Conservation (phyloP, 2,113 vertebrate genomes). For the Oryzias javanicus region DNA sequence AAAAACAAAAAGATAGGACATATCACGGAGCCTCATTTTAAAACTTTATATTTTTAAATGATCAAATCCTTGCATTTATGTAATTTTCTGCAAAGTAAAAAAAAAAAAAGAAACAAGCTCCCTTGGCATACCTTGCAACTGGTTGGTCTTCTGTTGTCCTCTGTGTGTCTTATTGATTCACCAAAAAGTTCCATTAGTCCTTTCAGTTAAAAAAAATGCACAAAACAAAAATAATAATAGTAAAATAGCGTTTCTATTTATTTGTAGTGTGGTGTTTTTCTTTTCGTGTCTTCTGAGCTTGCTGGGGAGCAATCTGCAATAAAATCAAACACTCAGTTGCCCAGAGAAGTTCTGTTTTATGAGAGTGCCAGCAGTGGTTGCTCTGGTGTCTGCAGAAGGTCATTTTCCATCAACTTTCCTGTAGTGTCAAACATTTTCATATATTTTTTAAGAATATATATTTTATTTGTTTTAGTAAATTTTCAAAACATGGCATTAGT, state of each 20-base stretch:
- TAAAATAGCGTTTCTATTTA: background rate
- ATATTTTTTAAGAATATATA: background rate
- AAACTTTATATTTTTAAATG: background rate
- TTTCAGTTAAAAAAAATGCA: background rate
- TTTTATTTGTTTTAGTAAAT: too few relatives aligned
- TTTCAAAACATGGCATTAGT: too few relatives aligned
- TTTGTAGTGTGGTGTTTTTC: background rate
- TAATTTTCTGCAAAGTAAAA: background rate
- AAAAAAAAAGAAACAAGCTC: too few relatives aligned
- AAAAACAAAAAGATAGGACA: background rate
- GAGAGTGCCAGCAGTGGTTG: slow-evolving; percentile 56
- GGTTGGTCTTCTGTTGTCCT: slow-evolving; percentile 55
- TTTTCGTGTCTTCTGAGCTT: slow-evolving; percentile 27
- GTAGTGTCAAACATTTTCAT: background rate
- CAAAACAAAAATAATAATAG: background rate
- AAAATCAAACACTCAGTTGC: slow-evolving; percentile 46
- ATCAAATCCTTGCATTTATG: background rate
- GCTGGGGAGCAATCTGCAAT: slow-evolving; percentile 50
- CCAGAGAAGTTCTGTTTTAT: slow-evolving; percentile 48
- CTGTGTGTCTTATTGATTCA: slow-evolving; percentile 41
- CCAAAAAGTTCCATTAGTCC: slow-evolving; percentile 49
- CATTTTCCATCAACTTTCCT: background rate
- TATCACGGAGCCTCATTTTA: background rate
- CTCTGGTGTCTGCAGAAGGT: slow-evolving; percentile 44
- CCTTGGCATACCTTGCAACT: slow-evolving; percentile 52